A percentile compares a stretch with the other conserved stretches of the same genome.
Evolutionary conservation across 2,888 invertebrate genomes (phyloP).

Genomic region (Calliphora vomitoria): DNA sequence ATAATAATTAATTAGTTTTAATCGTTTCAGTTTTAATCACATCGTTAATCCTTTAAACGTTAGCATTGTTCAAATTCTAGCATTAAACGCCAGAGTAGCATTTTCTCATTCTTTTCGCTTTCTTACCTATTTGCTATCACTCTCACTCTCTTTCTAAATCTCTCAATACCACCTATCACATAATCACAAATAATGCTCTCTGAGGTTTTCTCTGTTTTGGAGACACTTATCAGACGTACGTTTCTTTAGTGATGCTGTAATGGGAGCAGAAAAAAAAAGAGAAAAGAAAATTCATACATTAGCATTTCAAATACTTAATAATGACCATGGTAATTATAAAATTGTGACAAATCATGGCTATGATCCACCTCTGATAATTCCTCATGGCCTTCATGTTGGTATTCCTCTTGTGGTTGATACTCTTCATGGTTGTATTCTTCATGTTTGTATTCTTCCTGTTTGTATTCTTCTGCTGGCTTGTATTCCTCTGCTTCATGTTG

Average conservation of each 20-base stretch:
- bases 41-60: constrained; percentile 56
- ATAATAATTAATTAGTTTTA: background rate
- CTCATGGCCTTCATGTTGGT: constrained; percentile 3
- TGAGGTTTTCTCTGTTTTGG: background rate
- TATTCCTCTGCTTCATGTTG: constrained; percentile 75
- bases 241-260: constrained; percentile 63
- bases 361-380: constrained; percentile 40
- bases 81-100: background rate
- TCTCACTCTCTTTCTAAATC: constrained; percentile 14
- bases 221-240: constrained; percentile 49
- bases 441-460: constrained; percentile 72
- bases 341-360: constrained; percentile 25
- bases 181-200: constrained; percentile 18
- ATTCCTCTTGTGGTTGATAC: constrained; percentile 21
- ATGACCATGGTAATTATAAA: constrained; percentile 25
- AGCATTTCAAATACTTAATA: constrained; percentile 42
- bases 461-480: constrained; percentile 78
- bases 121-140: background rate
- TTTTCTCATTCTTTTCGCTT: constrained; percentile 1
- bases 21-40: constrained; percentile 31
- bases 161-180: constrained; percentile 45
- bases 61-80: constrained; percentile 17
- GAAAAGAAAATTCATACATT: constrained; percentile 29
- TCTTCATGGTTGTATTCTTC: constrained; percentile 74
- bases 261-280: constrained; percentile 39